Evolutionary conservation across 2,113 vertebrate genomes (phyloP).

Genomic region (Misgurnus anguillicaudatus): DNA sequence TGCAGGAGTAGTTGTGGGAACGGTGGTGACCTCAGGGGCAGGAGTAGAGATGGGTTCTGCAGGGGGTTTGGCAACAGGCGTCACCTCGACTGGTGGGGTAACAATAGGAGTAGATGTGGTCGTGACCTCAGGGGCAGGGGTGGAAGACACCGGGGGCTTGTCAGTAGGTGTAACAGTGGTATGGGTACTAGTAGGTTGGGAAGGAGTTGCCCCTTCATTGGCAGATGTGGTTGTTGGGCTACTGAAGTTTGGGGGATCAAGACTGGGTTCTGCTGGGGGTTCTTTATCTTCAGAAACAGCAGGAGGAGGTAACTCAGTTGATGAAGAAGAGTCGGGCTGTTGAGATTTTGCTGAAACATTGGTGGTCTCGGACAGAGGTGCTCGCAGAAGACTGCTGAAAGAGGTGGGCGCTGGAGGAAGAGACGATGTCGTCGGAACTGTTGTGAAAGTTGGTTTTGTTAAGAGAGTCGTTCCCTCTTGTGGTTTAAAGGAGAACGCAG

Average conservation of each 20-base stretch:
- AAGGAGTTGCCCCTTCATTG: slow-evolving; percentile 40
- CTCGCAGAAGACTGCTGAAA: slow-evolving; percentile 59
- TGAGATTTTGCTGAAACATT: slow-evolving; percentile 60
- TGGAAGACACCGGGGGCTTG: slow-evolving; percentile 39
- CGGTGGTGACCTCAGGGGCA: slow-evolving; percentile 35
- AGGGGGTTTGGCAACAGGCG: background rate
- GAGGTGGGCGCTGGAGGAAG: slow-evolving; percentile 53
- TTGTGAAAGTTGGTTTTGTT: slow-evolving; percentile 50
- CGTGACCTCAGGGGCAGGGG: slow-evolving; percentile 39
- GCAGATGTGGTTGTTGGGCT: slow-evolving; percentile 52
- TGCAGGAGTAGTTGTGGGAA: background rate
- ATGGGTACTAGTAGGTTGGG: slow-evolving; percentile 9
- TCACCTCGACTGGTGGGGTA: background rate
- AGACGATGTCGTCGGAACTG: slow-evolving; percentile 8
- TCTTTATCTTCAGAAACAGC: background rate
- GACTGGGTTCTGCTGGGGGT: slow-evolving; percentile 27
- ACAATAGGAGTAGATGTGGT: slow-evolving; percentile 45
- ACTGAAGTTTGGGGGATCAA: background rate
- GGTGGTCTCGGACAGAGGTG: slow-evolving; percentile 49
- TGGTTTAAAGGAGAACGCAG: background rate
- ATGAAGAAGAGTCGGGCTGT: slow-evolving; percentile 44
- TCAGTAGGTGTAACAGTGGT: background rate
- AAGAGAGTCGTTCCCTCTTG: slow-evolving; percentile 70
- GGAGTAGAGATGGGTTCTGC: background rate
- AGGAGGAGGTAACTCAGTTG: background rate